Evolutionary conservation across 2,797 vertebrate species (phyloP), one percentile per base, ranked within the genome.

Genomic region (Myripristis jacobus): DNA sequence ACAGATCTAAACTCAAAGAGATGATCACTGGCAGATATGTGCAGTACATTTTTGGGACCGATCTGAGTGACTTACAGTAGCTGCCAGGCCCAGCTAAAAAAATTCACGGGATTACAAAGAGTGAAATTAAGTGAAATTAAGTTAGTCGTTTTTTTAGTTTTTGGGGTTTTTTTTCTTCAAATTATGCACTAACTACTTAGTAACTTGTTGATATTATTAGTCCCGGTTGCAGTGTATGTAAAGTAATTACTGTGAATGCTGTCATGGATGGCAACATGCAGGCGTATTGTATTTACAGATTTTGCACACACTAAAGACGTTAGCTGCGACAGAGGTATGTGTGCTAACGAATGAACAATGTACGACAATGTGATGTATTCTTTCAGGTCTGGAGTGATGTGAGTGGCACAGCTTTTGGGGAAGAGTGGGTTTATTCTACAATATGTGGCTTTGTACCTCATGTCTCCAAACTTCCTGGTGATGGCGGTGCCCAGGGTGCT

Each of bases 391-490:
- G 21, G 3, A 13, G 43, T 44, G 13, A 6, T 44, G 15, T 44
- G 43, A 44, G 43, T 18, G 43, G 18, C 43, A 44, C 3, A 18
- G 43, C 43, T n/a, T 18, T 44, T 44, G 41, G 41, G 13, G 16
- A 13, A 15, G 13, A 15, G 38, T 3, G 41, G 29, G 27, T 18
- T 29, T 4, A 48, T 31, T 25, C 4, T 4, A 16, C 36, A 29
- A 41, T 43, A 68, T 47, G 56, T 31, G 56, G 65, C 36, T 8
- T 43, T 1, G 0, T 96, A 99, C 98, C 97, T 99, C 96, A 99
- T 97, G 86, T 99, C 98, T 70, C 95, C 98, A 0, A 99, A 93
- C 88, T 95, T 99, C 94, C 95, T 96, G 92, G 93, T 96, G 93
- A 99, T 96, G 85, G 95, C 93, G 0, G 92, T 96, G 84, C 98